Evolutionary conservation across 2,797 vertebrate genomes (phyloP), one percentile per base, ranked within the genome.

Genomic region (Salmo trutta): DNA sequence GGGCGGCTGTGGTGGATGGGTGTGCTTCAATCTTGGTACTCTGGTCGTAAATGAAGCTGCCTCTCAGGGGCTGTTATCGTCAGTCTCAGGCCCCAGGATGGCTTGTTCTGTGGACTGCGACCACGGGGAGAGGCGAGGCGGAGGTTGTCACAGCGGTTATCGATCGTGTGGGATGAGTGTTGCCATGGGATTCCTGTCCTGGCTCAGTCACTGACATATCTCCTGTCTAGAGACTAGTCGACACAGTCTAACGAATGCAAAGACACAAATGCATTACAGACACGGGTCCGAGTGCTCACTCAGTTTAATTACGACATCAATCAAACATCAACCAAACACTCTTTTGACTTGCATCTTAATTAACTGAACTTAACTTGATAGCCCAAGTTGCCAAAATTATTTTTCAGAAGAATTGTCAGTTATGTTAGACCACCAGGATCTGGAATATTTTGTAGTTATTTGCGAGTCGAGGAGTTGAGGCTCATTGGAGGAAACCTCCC

Each of bases 21-120:
- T 31, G 73, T 88, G 85, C 89, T 87, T 89, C 90, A 86, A 84
- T 89, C 87, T 90, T 78, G 86, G 87, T 85, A 89, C 15, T 10
- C 21, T 77, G 81, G 87, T 91, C 90, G 83, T 92, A 92, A 91
- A 93, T 93, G 91, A 90, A 87, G 79, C 77, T 76, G 89, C 82
- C 88, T 90, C 90, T 87, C 74, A 71, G 76, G 91, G 88, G 82
- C 87, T 87, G 33, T 71, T 86, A 90, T 91, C 89, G 90, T 82
- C 87, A 73, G 88, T 83, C 88, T 90, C 90, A 90, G 91, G 88
- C 90, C 89, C 29, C 71, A 84, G 87, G 89, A 87, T 89, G 86
- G 86, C 91, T 90, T 92, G 91, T 90, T 93, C 89, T 86, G 77
- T 85, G 79, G 90, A 81, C 88, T 90, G 91, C 90, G 90, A 92